Evolutionary conservation across 2,797 vertebrate species (phyloP).

Genomic region (Babyrousa celebensis): DNA sequence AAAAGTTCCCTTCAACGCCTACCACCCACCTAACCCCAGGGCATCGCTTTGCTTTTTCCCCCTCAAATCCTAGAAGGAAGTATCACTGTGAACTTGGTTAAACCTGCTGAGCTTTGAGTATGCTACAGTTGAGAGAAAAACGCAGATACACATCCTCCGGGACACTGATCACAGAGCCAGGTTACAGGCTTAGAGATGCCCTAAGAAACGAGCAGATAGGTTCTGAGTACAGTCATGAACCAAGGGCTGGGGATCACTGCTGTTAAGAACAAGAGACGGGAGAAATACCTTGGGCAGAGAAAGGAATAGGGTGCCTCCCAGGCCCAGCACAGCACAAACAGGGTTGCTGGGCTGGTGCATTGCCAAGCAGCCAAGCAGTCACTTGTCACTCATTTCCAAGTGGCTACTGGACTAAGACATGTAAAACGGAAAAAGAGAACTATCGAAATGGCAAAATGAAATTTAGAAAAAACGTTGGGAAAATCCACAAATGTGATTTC

Average conservation of each 20-base stretch:
- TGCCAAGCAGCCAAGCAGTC: not conserved
- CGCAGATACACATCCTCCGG: not conserved
- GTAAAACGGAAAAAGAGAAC: not conserved
- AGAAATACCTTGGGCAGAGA: not conserved
- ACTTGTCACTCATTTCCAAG: not conserved
- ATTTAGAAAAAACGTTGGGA: not conserved
- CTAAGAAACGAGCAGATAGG: not conserved
- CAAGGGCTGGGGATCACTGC: not conserved
- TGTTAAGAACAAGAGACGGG: not conserved
- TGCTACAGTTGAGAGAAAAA: not conserved
- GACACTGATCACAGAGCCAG: not conserved
- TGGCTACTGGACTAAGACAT: not conserved
- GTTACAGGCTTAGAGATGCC: not conserved
- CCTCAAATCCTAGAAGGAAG: not conserved
- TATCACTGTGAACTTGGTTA: not conserved
- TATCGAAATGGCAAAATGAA: not conserved
- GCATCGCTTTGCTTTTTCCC: not conserved
- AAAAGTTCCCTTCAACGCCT: not conserved
- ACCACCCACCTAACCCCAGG: not conserved
- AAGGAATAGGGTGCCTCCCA: not conserved
- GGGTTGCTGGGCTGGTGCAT: rapidly evolving
- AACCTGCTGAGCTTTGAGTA: not conserved
- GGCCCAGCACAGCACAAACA: too few species aligned
- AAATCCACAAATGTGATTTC: not conserved
- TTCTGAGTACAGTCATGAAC: not conserved